Conservation (phyloP, 1,140 invertebrate genomes). For the Oncopodura yosiiana region DNA sequence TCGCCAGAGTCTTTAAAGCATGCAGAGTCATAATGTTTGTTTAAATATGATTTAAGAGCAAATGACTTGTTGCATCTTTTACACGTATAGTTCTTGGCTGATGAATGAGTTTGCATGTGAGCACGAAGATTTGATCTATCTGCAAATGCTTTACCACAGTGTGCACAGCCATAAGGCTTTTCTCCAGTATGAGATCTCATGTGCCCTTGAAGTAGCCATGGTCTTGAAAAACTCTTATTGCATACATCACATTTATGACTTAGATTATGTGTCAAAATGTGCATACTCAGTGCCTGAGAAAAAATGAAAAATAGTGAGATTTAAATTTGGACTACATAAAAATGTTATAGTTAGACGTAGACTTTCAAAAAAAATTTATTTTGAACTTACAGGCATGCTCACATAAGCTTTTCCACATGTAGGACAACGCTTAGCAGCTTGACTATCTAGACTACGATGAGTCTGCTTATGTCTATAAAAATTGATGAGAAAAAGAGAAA, state of each 20-base stretch:
- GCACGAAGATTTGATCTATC: constrained; percentile 82
- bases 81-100: constrained; percentile 83
- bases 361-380: no score
- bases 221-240: constrained; percentile 90
- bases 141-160: constrained; percentile 60
- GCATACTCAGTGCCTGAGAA: constrained; percentile 95
- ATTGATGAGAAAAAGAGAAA: no score
- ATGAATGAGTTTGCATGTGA: constrained; percentile 97
- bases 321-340: no score
- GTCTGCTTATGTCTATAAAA: constrained; percentile 97
- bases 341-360: no score
- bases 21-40: constrained; percentile 90
- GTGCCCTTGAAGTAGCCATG: constrained; percentile 86
- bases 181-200: constrained; percentile 58
- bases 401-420: constrained; percentile 94
- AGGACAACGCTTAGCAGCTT: constrained; percentile 83
- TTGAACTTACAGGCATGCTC: constrained; percentile 95
- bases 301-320: no score
- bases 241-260: constrained; percentile 87
- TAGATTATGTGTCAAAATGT: constrained; percentile 81
- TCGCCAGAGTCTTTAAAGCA: constrained; percentile 52
- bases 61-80: constrained; percentile 82
- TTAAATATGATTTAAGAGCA: constrained; percentile 92
- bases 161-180: constrained; percentile 59
- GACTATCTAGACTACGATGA: constrained; percentile 83